A percentile compares a stretch with the other conserved stretches of the same genome.
Evolutionary conservation across 2,888 invertebrate species (phyloP).

Genomic region (Oligia latruncula): DNA sequence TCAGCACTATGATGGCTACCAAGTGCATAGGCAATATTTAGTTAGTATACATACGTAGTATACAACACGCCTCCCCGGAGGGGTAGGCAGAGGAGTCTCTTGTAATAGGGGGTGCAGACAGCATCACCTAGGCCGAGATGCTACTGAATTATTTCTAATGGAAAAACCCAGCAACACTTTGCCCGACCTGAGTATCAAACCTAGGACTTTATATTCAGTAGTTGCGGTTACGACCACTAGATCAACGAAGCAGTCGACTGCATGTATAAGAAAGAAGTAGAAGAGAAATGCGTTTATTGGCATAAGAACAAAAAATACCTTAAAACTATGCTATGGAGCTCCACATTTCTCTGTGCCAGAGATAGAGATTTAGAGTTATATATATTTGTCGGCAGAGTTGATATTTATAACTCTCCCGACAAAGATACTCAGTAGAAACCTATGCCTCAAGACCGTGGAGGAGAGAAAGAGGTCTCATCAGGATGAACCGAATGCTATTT

Average conservation of each 20-base stretch:
- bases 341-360: background rate
- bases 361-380: too few species aligned
- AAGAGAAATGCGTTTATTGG: background rate
- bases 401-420: background rate
- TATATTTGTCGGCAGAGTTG: background rate
- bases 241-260: background rate
- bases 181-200: background rate
- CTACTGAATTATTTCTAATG: background rate
- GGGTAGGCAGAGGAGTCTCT: background rate
- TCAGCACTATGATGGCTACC: slow-evolving; percentile 19
- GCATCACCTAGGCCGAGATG: background rate
- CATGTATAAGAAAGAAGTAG: background rate
- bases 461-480: background rate
- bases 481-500: too few species aligned
- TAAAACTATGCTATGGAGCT: background rate
- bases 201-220: background rate
- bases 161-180: background rate
- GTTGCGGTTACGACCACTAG: background rate
- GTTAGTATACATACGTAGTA: background rate
- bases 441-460: background rate
- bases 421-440: too few species aligned
- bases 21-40: background rate
- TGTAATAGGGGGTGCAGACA: background rate
- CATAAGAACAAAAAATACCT: background rate
- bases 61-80: background rate